Percentiles rank a stretch among this genome's conserved stretches.
Evolutionary conservation across 2,113 vertebrate species (phyloP).

Genomic region (Rattus rattus): DNA sequence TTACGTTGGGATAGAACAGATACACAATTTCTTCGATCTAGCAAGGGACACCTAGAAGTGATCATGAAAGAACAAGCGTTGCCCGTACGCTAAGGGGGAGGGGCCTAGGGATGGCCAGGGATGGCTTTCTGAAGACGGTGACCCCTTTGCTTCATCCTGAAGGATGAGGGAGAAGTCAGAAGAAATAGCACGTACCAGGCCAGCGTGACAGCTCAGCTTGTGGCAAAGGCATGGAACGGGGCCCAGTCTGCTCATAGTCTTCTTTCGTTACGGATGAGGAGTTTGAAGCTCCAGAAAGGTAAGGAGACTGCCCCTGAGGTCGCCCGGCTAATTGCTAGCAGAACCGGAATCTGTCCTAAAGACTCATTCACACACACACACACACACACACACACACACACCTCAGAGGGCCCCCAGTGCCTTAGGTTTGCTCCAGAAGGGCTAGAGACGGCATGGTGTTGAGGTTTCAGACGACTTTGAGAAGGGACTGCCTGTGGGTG

Average conservation of each 20-base stretch:
- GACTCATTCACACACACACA: not conserved
- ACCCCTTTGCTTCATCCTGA: not conserved
- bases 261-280: conserved; percentile 52
- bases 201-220: not conserved
- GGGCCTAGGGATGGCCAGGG: not conserved
- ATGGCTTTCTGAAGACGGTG: not conserved
- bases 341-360: not conserved
- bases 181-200: not conserved
- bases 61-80: not conserved
- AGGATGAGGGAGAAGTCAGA: not conserved
- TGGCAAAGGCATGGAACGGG: not conserved
- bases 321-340: conserved; percentile 13
- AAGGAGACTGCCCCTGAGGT: conserved; percentile 48
- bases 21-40: not conserved
- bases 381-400: not conserved
- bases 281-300: conserved; percentile 40
- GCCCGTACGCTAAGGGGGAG: not conserved
- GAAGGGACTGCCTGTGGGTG: not conserved
- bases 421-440: not conserved
- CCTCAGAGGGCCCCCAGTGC: not conserved
- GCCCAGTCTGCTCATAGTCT: not conserved
- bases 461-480: not conserved
- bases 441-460: rapidly evolving
- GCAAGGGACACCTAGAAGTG: not conserved
- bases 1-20: not conserved